Base-by-base conservation (phyloP, 2,797 vertebrate species). In the Falco biarmicus region DNA sequence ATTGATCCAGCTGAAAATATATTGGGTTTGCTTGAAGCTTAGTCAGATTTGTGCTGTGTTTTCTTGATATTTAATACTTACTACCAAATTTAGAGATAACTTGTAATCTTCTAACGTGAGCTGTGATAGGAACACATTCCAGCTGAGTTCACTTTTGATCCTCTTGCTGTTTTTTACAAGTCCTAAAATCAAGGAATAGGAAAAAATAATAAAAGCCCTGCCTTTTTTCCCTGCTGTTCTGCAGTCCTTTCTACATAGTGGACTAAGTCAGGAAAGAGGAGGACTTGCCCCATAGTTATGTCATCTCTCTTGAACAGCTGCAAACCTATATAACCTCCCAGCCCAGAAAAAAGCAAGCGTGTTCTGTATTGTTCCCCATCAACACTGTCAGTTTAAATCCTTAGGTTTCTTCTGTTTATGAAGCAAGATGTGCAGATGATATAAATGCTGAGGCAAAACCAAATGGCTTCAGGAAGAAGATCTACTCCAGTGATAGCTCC, bases 351-450 rank as follows among this genome's bases (percentile, higher is more conserved):
- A 92, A 93, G 61, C 84, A 50, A 71, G 47, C n/a, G 0, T 86
- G 71, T 87, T 82, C 88, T 89, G 87, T 92, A 25, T 85, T 95
- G 87, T 95, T 95, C 90, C 92, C 76, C 94, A 87, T 95, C 95
- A 97, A 97, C 95, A 96, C 90, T 97, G 84, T 96, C 66, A 97
- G 97, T 96, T 96, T 97, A 94, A 96, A 90, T 89, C 95, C 86
- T n/a, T 96, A 99, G 99, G 99, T 98, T 98, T 99, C 99, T 98
- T 99, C 98, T 99, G 99, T 99, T 98, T 99, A 98, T 99, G 99
- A 99, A 97, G 98, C 98, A 91, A 98, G 98, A 97, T 98, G 98
- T 97, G 97, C 97, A 93, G 97, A 97, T 84, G 98, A 97, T 97
- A 98, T 97, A 97, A 98, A 92, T 63, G 95, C 98, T 88, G 98